phyloP scores from a whole-genome alignment of 2,797 vertebrate species.

The Phaenicophaeus curvirostris region DNA sequence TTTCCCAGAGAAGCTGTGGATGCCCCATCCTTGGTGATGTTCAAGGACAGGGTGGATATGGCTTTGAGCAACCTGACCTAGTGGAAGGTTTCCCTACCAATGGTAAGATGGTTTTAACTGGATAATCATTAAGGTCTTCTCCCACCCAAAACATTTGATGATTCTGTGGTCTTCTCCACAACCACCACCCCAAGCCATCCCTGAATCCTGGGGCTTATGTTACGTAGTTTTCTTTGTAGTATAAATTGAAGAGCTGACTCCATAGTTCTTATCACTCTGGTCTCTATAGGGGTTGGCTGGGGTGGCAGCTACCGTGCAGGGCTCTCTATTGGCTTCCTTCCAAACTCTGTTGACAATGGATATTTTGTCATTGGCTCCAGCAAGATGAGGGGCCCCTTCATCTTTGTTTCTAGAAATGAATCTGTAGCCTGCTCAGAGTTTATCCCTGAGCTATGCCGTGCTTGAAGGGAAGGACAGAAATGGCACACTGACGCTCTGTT shows the following conservation, averaged over 20 bases:
- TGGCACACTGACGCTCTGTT: not conserved
- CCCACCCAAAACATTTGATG: no score
- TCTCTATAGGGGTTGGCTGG: not conserved
- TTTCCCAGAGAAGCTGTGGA: no score
- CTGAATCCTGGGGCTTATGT: not conserved
- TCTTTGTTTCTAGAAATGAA: accelerated
- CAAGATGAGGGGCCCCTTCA: not conserved
- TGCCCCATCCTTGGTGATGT: no score
- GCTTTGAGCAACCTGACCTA: no score
- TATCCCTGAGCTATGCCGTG: not conserved
- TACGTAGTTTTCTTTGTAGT: not conserved
- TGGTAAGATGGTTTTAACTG: no score
- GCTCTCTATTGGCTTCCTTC: not conserved
- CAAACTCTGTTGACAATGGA: not conserved
- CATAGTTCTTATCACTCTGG: not conserved
- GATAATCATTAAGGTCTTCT: no score
- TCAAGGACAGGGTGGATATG: no score
- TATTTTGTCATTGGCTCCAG: not conserved
- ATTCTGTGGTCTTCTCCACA: not conserved
- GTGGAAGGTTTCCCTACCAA: no score
- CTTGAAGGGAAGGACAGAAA: not conserved
- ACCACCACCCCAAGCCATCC: not conserved
- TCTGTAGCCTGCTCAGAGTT: not conserved
- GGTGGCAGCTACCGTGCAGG: accelerated
- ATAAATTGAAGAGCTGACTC: not conserved